A percentile compares a stretch with the other conserved stretches of the same genome.
phyloP scores from a whole-genome alignment of 1,140 invertebrate genomes.

The Calephelis nemesis region DNA sequence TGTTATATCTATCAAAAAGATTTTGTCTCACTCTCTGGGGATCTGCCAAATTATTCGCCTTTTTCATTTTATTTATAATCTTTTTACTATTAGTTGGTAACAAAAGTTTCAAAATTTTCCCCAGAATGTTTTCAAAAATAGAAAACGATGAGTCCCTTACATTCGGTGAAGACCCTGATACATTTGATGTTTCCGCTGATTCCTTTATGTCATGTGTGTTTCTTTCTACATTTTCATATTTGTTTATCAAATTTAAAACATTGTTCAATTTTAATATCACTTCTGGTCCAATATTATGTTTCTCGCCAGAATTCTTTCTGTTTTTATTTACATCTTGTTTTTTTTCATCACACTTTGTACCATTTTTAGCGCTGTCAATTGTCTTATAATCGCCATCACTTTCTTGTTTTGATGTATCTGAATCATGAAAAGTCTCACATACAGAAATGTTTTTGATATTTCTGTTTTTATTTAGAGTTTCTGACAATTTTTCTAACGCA shows the following conservation, averaged over 20 bases:
- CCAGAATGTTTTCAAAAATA: conserved; percentile 54
- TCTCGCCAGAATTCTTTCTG: conserved; percentile 11
- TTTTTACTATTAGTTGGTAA: conserved; percentile 38
- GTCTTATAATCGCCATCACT: conserved; percentile 13
- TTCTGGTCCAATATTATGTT: conserved; percentile 28
- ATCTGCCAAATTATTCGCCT: not conserved
- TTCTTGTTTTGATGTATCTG: conserved; percentile 24
- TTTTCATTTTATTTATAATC: conserved; percentile 2
- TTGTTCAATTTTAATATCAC: conserved; percentile 50
- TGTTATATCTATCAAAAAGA: conserved; percentile 32
- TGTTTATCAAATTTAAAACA: conserved; percentile 52
- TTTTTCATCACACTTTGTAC: conserved; percentile 26
- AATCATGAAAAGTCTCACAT: conserved; percentile 49
- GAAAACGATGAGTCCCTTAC: conserved; percentile 37
- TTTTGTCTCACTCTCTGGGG: not conserved
- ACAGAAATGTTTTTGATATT: conserved; percentile 52
- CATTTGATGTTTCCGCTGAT: not conserved
- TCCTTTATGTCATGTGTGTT: conserved; percentile 40
- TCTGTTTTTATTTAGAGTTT: conserved; percentile 49
- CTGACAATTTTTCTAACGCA: conserved; percentile 56
- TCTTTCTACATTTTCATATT: conserved; percentile 52
- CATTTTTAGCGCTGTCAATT: conserved; percentile 25
- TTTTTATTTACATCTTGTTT: conserved; percentile 22
- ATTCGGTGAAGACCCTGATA: not conserved
- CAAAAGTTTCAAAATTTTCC: conserved; percentile 51